These are phyloP conservation scores for Lordiphosa mommai DNA, from an alignment of 1,140 invertebrate species.

Conservation along the genomic window DNA sequence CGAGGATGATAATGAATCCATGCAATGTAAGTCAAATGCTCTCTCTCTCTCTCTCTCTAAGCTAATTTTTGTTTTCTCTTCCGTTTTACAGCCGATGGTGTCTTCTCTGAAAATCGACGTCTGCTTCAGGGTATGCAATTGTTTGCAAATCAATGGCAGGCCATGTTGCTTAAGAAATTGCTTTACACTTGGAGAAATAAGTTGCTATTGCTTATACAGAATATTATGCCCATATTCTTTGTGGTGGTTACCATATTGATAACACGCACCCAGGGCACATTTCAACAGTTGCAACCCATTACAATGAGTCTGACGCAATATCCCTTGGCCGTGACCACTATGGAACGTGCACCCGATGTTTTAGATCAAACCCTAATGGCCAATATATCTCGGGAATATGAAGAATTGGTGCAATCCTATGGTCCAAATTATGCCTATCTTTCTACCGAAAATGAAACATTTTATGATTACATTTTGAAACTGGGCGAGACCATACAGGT, in stretches of 20 bases:
- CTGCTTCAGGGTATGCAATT: constrained; percentile 46
- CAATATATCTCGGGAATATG: constrained; percentile 35
- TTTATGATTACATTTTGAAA: constrained; percentile 46
- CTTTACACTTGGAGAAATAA: constrained; percentile 82
- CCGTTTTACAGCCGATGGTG: constrained; percentile 55
- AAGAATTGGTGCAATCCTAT: constrained; percentile 33
- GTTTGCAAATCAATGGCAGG: constrained; percentile 82
- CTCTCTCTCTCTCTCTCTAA: constrained; percentile 7
- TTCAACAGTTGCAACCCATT: constrained; percentile 37
- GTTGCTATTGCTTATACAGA: constrained; percentile 82
- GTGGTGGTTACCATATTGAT: constrained; percentile 82
- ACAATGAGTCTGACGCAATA: constrained; percentile 52
- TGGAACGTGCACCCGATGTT: constrained; percentile 24
- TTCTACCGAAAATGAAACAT: neutral
- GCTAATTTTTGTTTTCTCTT: neutral
- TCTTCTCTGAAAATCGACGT: constrained; percentile 40
- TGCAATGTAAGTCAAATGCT: constrained; percentile 50
- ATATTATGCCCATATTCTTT: constrained; percentile 83
- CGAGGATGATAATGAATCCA: constrained; percentile 54
- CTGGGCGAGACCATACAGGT: constrained; percentile 46
- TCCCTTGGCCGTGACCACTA: constrained; percentile 38
- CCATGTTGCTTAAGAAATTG: constrained; percentile 84
- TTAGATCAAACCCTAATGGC: neutral
- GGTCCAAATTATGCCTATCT: constrained; percentile 23
- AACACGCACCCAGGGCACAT: constrained; percentile 29